phyloP scores from a whole-genome alignment of 2,888 invertebrate species.

The Heterodera filipjevi region DNA sequence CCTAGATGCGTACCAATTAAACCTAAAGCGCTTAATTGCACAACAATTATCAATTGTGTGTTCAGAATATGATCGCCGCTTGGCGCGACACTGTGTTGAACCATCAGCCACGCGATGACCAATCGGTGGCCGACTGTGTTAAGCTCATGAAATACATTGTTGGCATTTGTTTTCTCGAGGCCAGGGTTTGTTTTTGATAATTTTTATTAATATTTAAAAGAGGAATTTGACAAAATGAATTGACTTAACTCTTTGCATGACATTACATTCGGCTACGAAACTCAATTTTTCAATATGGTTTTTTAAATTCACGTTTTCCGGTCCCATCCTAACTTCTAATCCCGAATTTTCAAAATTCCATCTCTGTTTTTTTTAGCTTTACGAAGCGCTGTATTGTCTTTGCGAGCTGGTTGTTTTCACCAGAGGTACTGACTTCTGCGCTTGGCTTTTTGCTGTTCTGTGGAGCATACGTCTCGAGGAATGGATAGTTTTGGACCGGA shows the following conservation, averaged over 20 bases:
- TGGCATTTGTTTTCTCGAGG: constrained; percentile 35
- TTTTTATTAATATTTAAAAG: neutral
- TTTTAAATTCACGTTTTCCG: no score
- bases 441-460: constrained; percentile 21
- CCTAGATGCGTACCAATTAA: no score
- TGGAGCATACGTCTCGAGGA: constrained; percentile 29
- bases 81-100: neutral
- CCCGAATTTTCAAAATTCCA: neutral
- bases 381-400: constrained; percentile 27
- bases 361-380: constrained; percentile 26
- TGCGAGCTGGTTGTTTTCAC: constrained; percentile 28
- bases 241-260: no score
- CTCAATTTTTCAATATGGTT: no score
- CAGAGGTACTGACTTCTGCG: constrained; percentile 10
- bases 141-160: constrained; percentile 17
- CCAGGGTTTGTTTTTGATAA: constrained; percentile 7
- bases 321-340: no score
- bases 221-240: no score
- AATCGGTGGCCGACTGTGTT: neutral
- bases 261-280: no score
- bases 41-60: neutral
- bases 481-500: constrained; percentile 15
- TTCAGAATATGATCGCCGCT: constrained; percentile 1
- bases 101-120: neutral
- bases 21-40: no score